Conservation (phyloP, 2,888 invertebrate genomes). For the Hyles lineata region DNA sequence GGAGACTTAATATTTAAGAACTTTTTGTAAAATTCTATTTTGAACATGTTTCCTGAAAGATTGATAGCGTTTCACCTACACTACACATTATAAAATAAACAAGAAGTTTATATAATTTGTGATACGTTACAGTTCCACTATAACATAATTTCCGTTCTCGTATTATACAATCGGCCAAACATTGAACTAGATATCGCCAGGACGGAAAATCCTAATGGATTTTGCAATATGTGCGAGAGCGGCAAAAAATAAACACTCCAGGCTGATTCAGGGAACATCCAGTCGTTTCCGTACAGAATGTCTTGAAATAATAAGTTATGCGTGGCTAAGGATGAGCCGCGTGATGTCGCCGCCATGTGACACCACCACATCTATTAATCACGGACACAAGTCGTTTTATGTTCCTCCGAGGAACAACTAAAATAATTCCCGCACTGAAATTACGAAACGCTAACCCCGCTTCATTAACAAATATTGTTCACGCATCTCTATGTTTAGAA, state of each 20-base stretch:
- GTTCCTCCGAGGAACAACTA: conserved; percentile 56
- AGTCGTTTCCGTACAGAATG: conserved; percentile 45
- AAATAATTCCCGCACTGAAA: conserved; percentile 52
- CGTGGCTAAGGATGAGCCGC: conserved; percentile 50
- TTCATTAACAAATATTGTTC: conserved; percentile 57
- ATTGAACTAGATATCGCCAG: neutral
- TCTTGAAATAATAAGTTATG: conserved; percentile 58
- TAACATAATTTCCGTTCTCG: too few species aligned
- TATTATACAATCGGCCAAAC: too few species aligned
- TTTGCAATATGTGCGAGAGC: conserved; percentile 13
- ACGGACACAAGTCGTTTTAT: conserved; percentile 60
- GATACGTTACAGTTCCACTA: too few species aligned
- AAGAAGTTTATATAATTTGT: too few species aligned
- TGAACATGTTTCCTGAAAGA: too few species aligned
- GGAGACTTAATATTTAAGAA: too few species aligned
- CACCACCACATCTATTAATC: conserved; percentile 73
- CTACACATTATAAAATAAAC: too few species aligned
- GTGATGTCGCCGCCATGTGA: conserved; percentile 70
- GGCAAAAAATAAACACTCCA: conserved; percentile 23
- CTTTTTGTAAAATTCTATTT: too few species aligned
- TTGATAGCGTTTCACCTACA: too few species aligned
- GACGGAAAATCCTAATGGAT: conserved; percentile 9
- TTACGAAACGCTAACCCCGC: conserved; percentile 35
- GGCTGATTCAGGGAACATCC: conserved; percentile 38
- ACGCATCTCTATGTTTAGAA: conserved; percentile 50